Evolutionary conservation across 2,797 vertebrate genomes (phyloP).

Genomic region (Squalus acanthias): DNA sequence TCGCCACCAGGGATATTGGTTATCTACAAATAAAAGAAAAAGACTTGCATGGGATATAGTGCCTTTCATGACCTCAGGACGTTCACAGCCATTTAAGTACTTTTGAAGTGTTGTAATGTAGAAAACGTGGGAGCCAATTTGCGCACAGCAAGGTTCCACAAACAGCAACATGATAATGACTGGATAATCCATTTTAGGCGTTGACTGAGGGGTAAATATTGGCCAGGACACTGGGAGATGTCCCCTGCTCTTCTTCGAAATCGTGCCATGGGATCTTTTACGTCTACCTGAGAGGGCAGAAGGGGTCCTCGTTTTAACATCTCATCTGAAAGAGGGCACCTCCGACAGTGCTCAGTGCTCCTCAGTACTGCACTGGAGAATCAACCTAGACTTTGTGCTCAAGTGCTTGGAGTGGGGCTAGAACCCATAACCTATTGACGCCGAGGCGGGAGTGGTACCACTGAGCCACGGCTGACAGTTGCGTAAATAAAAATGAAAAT

Average conservation of each 20-base stretch:
- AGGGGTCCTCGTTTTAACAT: background rate
- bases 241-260: background rate
- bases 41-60: background rate
- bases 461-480: background rate
- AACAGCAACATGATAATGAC: background rate
- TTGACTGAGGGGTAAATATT: background rate
- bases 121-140: background rate
- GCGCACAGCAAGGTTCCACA: background rate
- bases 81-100: background rate
- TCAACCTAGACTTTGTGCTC: background rate
- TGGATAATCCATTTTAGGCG: background rate
- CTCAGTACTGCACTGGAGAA: background rate
- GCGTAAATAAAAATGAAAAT: background rate
- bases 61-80: too few relatives aligned
- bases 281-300: background rate
- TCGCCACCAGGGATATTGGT: background rate
- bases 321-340: too few relatives aligned
- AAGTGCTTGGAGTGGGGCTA: background rate
- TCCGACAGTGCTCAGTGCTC: background rate
- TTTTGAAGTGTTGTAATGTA: background rate
- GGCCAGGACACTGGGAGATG: background rate
- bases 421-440: background rate
- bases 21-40: background rate
- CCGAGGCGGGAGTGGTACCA: background rate
- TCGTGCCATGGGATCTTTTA: background rate